Evolutionary conservation across 2,888 invertebrate genomes (phyloP), one percentile per base, ranked within the genome.

Genomic region (Linnaemya tessellans): DNA sequence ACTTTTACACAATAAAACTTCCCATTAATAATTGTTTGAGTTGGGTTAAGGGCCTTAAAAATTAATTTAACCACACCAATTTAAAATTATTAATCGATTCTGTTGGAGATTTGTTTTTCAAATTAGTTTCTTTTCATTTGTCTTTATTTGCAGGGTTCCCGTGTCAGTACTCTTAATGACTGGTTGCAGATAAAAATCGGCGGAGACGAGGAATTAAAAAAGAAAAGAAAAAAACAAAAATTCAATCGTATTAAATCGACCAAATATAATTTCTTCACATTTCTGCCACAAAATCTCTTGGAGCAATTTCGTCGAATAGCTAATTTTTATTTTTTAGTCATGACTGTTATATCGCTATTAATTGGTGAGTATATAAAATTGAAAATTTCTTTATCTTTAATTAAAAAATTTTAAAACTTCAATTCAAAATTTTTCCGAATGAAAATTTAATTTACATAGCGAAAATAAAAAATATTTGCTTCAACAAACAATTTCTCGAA

Each of bases 251-350:
- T 95, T 87, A 94, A 94, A 90, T 94, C 94, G 0, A 94, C 95
- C 68, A 95, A 97, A 94, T 97, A 97, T 91, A 95, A 96, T 13
- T 74, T 95, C 84, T 94, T 96, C 92, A 96, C 95, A 91, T 97
- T 97, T 92, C 87, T 97, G 83, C 97, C 97, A 64, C 96, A 96
- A 93, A 97, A 97, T 93, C 92, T 97, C 60, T 93, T 95, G 88
- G 97, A 97, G 90, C 97, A 97, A 93, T 97, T 97, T 92, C 94
- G 96, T 20, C 94, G 97, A 71, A 94, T 97, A 68, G 97, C 96
- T 86, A 97, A 97, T 93, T 96, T 97, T 91, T 97, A 97, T 92
- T 97, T 97, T 91, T 93, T 97, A 49, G 92, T 95, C 49, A 95
- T 96, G 88, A 95, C 96, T 11, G 93, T 96, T 20, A 94, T 97